A percentile compares a stretch with the other conserved stretches of the same genome.
Evolutionary conservation across 2,888 invertebrate species (phyloP).

Genomic region (Phytoseiulus persimilis): DNA sequence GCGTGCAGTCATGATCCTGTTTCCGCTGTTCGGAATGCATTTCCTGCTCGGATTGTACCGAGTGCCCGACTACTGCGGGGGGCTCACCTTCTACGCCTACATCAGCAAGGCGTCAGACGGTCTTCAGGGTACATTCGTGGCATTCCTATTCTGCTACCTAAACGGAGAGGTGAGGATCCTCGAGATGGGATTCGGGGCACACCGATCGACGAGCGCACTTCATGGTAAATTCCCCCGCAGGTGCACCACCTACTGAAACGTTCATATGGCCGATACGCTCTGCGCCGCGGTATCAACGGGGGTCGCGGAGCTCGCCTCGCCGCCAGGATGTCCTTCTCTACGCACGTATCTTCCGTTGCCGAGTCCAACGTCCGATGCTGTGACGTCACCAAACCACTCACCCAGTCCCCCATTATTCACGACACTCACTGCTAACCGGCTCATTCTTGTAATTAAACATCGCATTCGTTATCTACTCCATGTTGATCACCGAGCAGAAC

Average conservation of each 20-base stretch:
- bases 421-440: constrained; percentile 34
- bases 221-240: too few species aligned
- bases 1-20: constrained; percentile 52
- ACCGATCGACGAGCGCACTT: too few species aligned
- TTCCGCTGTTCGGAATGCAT: constrained; percentile 55
- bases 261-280: constrained; percentile 36
- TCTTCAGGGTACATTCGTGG: constrained; percentile 49
- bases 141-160: constrained; percentile 51
- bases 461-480: neutral
- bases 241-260: constrained; percentile 37
- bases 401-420: constrained; percentile 19
- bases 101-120: constrained; percentile 52
- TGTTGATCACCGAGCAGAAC: neutral
- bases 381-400: constrained; percentile 35
- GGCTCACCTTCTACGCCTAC: constrained; percentile 50
- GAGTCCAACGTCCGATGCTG: constrained; percentile 36
- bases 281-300: constrained; percentile 34
- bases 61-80: constrained; percentile 47
- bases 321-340: constrained; percentile 39
- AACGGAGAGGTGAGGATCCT: constrained; percentile 50
- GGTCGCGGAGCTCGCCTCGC: constrained; percentile 33
- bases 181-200: neutral
- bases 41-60: constrained; percentile 53
- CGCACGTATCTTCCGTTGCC: constrained; percentile 37
- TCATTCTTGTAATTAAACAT: neutral